These are phyloP conservation scores for Polyodon spathula DNA, from an alignment of 2,113 vertebrate genomes.

Conservation along the genomic window DNA sequence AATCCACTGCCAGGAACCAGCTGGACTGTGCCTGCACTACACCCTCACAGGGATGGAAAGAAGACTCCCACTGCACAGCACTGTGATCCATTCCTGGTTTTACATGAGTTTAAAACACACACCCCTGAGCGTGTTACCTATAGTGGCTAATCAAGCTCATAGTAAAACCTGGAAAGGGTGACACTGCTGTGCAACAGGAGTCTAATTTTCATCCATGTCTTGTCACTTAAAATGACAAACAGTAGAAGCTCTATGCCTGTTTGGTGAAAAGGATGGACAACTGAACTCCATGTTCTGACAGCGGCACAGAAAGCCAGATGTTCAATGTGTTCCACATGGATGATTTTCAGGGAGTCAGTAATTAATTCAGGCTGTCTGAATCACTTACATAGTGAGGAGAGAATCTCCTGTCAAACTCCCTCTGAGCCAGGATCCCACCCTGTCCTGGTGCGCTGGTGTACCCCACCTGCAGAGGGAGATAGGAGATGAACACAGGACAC, in stretches of 20 bases:
- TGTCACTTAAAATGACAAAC: no score
- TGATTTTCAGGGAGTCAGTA: neutral
- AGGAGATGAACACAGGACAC: neutral
- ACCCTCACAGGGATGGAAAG: no score
- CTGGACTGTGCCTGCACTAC: neutral
- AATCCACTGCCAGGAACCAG: neutral
- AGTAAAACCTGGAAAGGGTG: no score
- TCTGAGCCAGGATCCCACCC: slow-evolving; percentile 88
- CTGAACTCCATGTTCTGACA: neutral
- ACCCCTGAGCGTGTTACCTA: no score
- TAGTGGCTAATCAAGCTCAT: no score
- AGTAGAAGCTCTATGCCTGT: no score
- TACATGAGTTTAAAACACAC: no score
- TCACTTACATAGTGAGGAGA: slow-evolving; percentile 88
- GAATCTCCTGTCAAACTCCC: slow-evolving; percentile 87
- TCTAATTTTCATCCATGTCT: no score
- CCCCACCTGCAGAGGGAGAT: slow-evolving; percentile 58
- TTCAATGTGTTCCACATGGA: neutral
- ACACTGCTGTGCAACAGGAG: no score
- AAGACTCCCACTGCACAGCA: no score
- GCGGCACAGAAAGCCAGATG: no score
- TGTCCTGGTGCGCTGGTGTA: slow-evolving; percentile 89
- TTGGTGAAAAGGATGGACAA: neutral
- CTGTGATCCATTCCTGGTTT: no score
- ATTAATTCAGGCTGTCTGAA: neutral